These are phyloP conservation scores for Trichopoda pennipes DNA, from an alignment of 2,888 invertebrate species.

Conservation along the genomic window DNA sequence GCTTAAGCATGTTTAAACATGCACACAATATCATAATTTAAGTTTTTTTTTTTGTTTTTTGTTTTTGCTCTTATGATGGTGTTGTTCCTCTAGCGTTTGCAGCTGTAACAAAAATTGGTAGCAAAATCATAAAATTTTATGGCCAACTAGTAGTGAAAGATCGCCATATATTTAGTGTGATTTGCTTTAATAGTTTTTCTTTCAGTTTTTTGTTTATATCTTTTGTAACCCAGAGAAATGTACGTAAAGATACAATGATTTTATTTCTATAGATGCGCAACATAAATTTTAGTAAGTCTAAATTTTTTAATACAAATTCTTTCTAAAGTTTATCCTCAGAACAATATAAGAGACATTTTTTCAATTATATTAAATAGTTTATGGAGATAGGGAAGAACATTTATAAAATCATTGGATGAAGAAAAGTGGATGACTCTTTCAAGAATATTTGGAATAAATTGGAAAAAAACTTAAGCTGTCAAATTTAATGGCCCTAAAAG, in stretches of 20 bases:
- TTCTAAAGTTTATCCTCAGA: neutral
- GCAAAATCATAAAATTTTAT: conserved; percentile 78
- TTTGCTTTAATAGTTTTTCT: conserved; percentile 47
- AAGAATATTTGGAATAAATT: too few relatives aligned
- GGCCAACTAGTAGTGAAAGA: conserved; percentile 72
- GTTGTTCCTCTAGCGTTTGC: conserved; percentile 41
- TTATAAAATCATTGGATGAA: too few relatives aligned
- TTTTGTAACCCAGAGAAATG: conserved; percentile 17
- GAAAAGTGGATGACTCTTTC: too few relatives aligned
- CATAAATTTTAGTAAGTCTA: conserved; percentile 42
- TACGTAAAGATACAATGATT: neutral
- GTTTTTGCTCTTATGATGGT: neutral
- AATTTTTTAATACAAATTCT: conserved; percentile 26
- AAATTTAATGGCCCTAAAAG: too few relatives aligned
- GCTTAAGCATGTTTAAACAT: conserved; percentile 60
- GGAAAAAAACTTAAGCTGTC: too few relatives aligned
- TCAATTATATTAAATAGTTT: too few relatives aligned
- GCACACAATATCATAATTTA: conserved; percentile 57
- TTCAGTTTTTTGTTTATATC: neutral
- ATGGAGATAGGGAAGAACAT: too few relatives aligned
- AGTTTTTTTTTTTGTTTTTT: neutral
- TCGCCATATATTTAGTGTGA: conserved; percentile 60
- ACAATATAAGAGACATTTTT: too few relatives aligned
- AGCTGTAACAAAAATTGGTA: conserved; percentile 72
- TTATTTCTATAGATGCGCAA: conserved; percentile 15